Evolutionary conservation across 2,113 vertebrate species (phyloP).

Genomic region (Melanerpes aurifrons): DNA sequence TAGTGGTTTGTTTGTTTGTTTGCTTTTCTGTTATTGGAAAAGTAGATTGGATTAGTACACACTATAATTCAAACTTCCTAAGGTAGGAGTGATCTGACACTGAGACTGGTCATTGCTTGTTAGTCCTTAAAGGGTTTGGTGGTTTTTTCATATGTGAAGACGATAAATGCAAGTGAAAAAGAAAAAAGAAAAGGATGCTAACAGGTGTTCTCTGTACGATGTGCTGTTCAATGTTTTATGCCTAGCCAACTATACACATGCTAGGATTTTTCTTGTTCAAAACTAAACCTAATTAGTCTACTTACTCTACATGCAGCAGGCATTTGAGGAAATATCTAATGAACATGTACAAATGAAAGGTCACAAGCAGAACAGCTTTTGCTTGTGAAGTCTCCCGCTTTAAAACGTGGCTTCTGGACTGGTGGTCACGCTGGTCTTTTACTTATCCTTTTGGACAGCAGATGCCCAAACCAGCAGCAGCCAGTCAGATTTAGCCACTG

Average conservation of each 20-base stretch:
- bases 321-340: constrained; percentile 31
- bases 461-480: background rate
- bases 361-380: background rate
- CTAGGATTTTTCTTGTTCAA: background rate
- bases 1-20: background rate
- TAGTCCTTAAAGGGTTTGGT: background rate
- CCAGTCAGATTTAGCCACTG: background rate
- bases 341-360: constrained; percentile 5
- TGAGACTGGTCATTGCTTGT: background rate
- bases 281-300: constrained; percentile 17
- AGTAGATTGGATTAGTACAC: background rate
- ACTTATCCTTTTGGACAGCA: background rate
- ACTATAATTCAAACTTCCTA: background rate
- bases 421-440: background rate
- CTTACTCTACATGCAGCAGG: background rate
- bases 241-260: background rate
- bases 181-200: background rate
- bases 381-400: background rate
- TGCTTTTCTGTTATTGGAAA: background rate
- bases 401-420: background rate
- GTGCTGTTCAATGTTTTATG: background rate
- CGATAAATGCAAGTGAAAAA: background rate
- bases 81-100: background rate
- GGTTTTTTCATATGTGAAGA: background rate
- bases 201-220: constrained; percentile 2